phyloP scores from a whole-genome alignment of 2,797 vertebrate species.

The Sebastes paucispinis region DNA sequence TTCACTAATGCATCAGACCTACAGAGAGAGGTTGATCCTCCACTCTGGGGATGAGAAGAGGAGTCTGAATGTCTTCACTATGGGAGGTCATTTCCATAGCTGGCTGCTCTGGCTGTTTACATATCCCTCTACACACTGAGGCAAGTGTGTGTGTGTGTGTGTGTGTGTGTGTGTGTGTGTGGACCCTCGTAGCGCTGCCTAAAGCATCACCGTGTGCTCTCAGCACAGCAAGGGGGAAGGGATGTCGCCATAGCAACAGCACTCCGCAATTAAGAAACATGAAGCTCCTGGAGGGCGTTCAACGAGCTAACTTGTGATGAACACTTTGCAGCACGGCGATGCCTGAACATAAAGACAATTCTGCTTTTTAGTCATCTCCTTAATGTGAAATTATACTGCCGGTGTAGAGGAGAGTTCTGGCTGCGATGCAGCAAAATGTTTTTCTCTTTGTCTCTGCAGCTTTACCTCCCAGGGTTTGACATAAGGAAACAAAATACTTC shows the following conservation, averaged over 20 bases:
- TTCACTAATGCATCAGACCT: neutral
- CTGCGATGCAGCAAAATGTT: neutral
- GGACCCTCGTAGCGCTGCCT: conserved; percentile 18
- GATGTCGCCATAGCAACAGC: conserved; percentile 73
- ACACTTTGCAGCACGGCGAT: conserved; percentile 2
- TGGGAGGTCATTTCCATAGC: conserved; percentile 23
- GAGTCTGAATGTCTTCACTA: conserved; percentile 18
- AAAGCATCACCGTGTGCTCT: conserved; percentile 20
- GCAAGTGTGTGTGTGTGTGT: conserved; percentile 13
- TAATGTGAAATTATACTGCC: neutral
- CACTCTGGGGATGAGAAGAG: neutral
- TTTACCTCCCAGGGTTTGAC: neutral
- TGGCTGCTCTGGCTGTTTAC: conserved; percentile 16
- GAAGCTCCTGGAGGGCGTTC: conserved; percentile 49
- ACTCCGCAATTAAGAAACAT: conserved; percentile 52
- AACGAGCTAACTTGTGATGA: conserved; percentile 23
- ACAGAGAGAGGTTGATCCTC: neutral
- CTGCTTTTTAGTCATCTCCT: conserved; percentile 24
- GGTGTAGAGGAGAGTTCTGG: neutral
- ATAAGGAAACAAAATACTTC: neutral
- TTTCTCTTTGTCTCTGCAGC: neutral
- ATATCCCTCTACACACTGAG: conserved; percentile 18
- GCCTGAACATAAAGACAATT: neutral
- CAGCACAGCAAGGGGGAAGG: conserved; percentile 30
- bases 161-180: neutral